A percentile compares a stretch with the other conserved stretches of the same genome.
phyloP scores from a whole-genome alignment of 2,113 vertebrate species.

The Saguinus imperator region DNA sequence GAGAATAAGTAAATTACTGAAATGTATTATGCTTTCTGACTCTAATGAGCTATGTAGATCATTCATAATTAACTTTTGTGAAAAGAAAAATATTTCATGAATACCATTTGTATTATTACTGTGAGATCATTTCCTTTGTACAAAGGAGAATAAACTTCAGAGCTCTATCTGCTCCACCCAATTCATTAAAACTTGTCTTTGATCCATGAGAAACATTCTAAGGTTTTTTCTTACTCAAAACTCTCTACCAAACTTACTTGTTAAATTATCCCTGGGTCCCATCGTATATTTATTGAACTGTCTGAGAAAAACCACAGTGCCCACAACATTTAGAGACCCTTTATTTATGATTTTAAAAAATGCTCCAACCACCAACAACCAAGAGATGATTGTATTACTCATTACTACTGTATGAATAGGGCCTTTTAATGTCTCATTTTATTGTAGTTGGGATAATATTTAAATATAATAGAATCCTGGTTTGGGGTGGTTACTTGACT shows the following conservation, averaged over 20 bases:
- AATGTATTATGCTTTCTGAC: slow-evolving; percentile 24
- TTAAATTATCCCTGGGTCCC: slow-evolving; percentile 43
- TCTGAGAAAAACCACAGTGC: slow-evolving; percentile 15
- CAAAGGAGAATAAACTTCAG: slow-evolving; percentile 45
- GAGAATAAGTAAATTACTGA: slow-evolving; percentile 33
- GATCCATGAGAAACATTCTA: slow-evolving; percentile 35
- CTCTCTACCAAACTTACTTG: slow-evolving; percentile 25
- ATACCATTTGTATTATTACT: neutral
- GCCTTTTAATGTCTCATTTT: slow-evolving; percentile 45
- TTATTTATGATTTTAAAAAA: slow-evolving; percentile 60
- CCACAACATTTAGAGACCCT: slow-evolving; percentile 45
- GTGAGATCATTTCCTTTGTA: slow-evolving; percentile 49
- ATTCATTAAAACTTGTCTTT: slow-evolving; percentile 63
- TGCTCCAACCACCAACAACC: neutral
- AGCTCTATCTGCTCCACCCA: neutral
- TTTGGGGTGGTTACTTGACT: slow-evolving; percentile 45
- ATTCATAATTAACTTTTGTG: slow-evolving; percentile 59
- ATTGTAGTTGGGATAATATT: neutral
- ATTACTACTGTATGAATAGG: slow-evolving; percentile 21
- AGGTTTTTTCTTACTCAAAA: neutral
- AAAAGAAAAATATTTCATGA: slow-evolving; percentile 30
- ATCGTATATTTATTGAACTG: slow-evolving; percentile 59
- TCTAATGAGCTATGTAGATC: neutral
- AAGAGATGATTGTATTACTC: slow-evolving; percentile 2
- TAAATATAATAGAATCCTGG: slow-evolving; percentile 29